Percentiles rank a stretch among this genome's conserved stretches.
Evolutionary conservation across 2,888 invertebrate genomes (phyloP).

Genomic region (Pycnomerus fuliginosus): DNA sequence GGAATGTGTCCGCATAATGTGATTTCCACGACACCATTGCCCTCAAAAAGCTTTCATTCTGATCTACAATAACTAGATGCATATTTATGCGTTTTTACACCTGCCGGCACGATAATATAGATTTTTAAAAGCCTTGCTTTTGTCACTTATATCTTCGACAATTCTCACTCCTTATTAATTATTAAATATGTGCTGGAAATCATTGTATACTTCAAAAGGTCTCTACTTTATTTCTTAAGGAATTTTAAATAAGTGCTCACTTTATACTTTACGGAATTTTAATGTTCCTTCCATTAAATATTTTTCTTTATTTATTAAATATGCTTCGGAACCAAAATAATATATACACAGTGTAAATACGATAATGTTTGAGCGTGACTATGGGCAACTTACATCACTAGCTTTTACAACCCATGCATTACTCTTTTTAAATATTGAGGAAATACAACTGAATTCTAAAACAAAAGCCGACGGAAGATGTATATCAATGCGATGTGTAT

Average conservation of each 20-base stretch:
- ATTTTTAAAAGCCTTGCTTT: constrained; percentile 21
- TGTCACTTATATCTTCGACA: constrained; percentile 5
- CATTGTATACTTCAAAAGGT: constrained; percentile 29
- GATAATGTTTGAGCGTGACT: no score
- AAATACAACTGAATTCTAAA: no score
- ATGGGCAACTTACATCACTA: no score
- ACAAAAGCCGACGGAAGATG: no score
- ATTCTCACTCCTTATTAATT: constrained; percentile 23
- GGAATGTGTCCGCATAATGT: constrained; percentile 45
- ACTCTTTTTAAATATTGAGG: no score
- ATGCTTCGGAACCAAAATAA: no score
- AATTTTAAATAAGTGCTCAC: constrained; percentile 27
- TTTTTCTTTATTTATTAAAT: constrained; percentile 21
- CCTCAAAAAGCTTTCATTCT: constrained; percentile 6
- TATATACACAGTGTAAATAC: constrained; percentile 26
- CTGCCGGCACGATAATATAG: constrained; percentile 29
- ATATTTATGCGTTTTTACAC: constrained; percentile 36
- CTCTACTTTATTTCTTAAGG: constrained; percentile 24
- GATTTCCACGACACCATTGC: constrained; percentile 25
- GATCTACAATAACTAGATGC: constrained; percentile 31
- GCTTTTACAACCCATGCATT: no score
- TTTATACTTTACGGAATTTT: constrained; percentile 26
- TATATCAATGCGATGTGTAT: no score
- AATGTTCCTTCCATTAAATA: constrained; percentile 25
- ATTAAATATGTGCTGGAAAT: constrained; percentile 29